phyloP scores from a whole-genome alignment of 2,888 invertebrate species.

The Lordiphosa fenestrarum region DNA sequence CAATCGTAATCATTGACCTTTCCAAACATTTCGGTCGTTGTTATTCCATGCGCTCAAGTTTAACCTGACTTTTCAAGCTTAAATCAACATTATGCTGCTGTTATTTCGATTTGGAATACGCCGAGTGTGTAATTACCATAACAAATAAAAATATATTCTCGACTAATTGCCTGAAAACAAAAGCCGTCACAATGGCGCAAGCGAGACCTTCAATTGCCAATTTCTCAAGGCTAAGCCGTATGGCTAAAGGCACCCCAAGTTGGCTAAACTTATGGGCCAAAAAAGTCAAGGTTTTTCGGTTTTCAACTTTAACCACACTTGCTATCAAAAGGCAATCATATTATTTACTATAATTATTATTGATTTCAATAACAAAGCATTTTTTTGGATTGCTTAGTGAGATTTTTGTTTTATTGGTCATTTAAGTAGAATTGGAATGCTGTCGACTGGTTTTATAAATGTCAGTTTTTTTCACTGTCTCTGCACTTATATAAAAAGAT shows the following conservation, averaged over 20 bases:
- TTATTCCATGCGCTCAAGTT: constrained; percentile 21
- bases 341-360: constrained; percentile 51
- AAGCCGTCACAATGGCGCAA: constrained; percentile 7
- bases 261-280: constrained; percentile 1
- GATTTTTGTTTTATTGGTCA: neutral
- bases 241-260: constrained; percentile 32
- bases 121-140: constrained; percentile 59
- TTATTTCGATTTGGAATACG: constrained; percentile 25
- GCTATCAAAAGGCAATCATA: constrained; percentile 10
- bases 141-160: constrained; percentile 48
- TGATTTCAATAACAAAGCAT: constrained; percentile 27
- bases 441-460: neutral
- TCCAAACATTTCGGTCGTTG: constrained; percentile 29
- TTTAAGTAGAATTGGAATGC: constrained; percentile 16
- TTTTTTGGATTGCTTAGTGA: constrained; percentile 8
- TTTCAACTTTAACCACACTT: constrained; percentile 1
- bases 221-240: constrained; percentile 14
- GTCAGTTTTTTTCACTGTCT: constrained; percentile 1
- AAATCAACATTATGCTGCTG: constrained; percentile 41
- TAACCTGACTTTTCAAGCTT: constrained; percentile 42
- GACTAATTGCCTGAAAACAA: constrained; percentile 47
- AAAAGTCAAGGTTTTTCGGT: constrained; percentile 39
- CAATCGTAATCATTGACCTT: constrained; percentile 6
- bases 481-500: too few relatives aligned
- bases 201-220: constrained; percentile 56